phyloP scores from a whole-genome alignment of 2,113 vertebrate genomes.

The Thamnophis sirtalis region DNA sequence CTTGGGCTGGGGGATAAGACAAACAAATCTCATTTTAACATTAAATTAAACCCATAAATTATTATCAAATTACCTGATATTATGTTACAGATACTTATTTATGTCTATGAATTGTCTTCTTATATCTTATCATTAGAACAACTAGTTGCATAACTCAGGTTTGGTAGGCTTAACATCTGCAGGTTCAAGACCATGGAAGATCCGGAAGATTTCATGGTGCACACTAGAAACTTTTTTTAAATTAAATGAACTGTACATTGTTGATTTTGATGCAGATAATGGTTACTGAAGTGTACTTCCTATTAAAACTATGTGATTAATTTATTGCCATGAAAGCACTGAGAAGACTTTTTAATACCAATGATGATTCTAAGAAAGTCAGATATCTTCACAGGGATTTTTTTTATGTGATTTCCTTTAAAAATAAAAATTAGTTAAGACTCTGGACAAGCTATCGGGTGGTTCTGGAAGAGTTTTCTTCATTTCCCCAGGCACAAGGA shows the following conservation, averaged over 20 bases:
- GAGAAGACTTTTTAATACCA: neutral
- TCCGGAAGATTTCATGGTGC: neutral
- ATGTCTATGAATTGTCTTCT: neutral
- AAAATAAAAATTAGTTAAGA: neutral
- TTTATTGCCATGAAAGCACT: neutral
- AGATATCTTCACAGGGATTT: neutral
- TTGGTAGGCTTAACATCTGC: neutral
- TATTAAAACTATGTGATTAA: neutral
- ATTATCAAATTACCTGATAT: neutral
- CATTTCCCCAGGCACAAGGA: neutral
- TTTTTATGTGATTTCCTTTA: neutral
- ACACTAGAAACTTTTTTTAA: slow-evolving; percentile 3
- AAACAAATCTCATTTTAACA: neutral
- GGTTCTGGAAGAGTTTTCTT: neutral
- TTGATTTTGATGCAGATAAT: neutral
- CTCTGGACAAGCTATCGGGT: neutral
- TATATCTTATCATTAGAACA: neutral
- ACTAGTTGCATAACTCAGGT: neutral
- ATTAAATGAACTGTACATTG: neutral
- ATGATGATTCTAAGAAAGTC: neutral
- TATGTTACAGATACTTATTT: neutral
- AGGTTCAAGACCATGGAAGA: neutral
- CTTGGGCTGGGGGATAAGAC: neutral
- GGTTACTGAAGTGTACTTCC: neutral
- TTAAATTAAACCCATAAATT: neutral